phyloP scores from a whole-genome alignment of 2,113 vertebrate species.

The Eolophus roseicapilla region DNA sequence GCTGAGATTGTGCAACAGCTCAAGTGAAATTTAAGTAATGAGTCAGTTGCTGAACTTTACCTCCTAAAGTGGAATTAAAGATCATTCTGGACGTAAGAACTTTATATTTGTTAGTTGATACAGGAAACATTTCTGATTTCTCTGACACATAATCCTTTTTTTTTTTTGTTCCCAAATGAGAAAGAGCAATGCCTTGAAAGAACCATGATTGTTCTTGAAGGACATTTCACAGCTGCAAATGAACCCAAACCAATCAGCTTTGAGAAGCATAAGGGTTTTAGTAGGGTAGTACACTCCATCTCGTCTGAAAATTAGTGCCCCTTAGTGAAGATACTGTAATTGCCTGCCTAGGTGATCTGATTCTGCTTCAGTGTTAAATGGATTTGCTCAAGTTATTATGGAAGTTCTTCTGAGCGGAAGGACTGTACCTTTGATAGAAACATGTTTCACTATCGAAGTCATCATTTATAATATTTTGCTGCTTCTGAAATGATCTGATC shows the following conservation, averaged over 20 bases:
- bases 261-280: not conserved
- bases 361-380: not conserved
- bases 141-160: not conserved
- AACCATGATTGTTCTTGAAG: not conserved
- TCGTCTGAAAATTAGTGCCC: not conserved
- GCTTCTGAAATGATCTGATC: slow-evolving; percentile 1
- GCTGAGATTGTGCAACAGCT: slow-evolving; percentile 19
- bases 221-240: not conserved
- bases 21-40: not conserved
- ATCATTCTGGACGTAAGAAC: not conserved
- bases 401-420: not conserved
- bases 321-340: not conserved
- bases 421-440: not conserved
- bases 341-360: not conserved
- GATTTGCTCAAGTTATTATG: not conserved
- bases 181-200: not conserved
- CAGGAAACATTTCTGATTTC: not conserved
- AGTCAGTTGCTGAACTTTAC: not conserved
- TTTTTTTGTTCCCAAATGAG: not conserved
- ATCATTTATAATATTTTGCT: not conserved
- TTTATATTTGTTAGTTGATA: not conserved
- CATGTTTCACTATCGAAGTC: not conserved
- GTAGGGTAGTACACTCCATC: not conserved
- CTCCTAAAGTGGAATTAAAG: not conserved
- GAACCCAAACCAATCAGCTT: not conserved